Evolutionary conservation across 1,140 invertebrate species (phyloP), one percentile per base, ranked within the genome.

Genomic region (Drosophila tristis): DNA sequence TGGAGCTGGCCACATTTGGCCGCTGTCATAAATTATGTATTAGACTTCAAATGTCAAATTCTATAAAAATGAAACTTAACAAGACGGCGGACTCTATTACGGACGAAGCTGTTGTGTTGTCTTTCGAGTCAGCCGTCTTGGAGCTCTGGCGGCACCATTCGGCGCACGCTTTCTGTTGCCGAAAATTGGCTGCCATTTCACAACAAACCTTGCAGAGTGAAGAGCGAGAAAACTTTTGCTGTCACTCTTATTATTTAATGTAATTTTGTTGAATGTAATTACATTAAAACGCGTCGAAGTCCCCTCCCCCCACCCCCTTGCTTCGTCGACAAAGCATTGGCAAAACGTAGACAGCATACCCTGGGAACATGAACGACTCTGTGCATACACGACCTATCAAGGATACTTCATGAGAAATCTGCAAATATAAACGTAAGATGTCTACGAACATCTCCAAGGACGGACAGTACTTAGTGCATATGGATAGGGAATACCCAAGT

Each of bases 11-110:
- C 74, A 48, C 65, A 80, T 65, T 80, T 72, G 65, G 56, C 8
- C 56, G 73, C 72, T 76, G 58, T 80, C 78, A 80, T 80, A 80
- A 80, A 66, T 80, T 80, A 80, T 80, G 80, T 80, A 80, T 80
- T 66, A 67, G 73, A 80, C 73, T 80, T 80, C 72, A 80, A 80
- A 80, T 80, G 78, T 80, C 78, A 75, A 80, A 80, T 80, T 70
- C 55, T 58, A 56, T 66, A 79, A 74, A 79, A 79, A 79, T 63
- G 59, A 67, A 68, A 76, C 62, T 44, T 59, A 70, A 54, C 49
- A 44, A 65, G 56, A 59, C 39, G 43, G 15, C 15, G 42, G 6
- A n/a, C 57, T 20, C 50, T 23, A 29, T 29, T 29, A 29, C 29
- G 6, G 29, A 29, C 2, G 6, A 29, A 29, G 29, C 29, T 7